These are phyloP conservation scores for Corbicula japonica DNA, from an alignment of 2,888 invertebrate genomes.

Conservation along the genomic window DNA sequence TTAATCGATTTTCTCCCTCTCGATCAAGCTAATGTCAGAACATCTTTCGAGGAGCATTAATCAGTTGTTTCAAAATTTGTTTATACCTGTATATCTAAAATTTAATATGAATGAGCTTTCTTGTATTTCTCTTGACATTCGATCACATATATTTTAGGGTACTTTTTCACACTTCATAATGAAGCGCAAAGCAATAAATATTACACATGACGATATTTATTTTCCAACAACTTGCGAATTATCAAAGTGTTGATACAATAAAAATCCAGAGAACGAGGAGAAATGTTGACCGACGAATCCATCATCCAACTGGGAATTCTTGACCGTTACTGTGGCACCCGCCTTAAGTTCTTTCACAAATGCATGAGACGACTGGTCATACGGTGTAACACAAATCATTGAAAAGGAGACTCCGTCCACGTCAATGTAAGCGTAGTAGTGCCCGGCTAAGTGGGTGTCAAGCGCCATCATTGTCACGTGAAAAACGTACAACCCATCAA, in stretches of 20 bases:
- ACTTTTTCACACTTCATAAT: too few species aligned
- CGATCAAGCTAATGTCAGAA: too few species aligned
- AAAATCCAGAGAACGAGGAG: slow-evolving; percentile 6
- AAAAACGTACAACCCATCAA: not conserved
- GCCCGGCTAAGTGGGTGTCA: not conserved
- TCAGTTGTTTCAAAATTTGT: too few species aligned
- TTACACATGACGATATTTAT: too few species aligned
- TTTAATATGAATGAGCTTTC: too few species aligned
- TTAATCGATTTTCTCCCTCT: too few species aligned
- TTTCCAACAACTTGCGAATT: not conserved
- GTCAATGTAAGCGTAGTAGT: not conserved
- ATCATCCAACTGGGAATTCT: not conserved
- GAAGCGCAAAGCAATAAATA: too few species aligned
- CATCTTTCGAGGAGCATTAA: too few species aligned
- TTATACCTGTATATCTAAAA: too few species aligned
- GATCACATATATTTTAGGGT: too few species aligned
- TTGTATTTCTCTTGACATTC: too few species aligned
- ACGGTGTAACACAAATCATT: not conserved
- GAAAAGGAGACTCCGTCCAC: not conserved
- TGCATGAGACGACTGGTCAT: not conserved
- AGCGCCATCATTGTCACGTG: not conserved
- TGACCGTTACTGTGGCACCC: not conserved
- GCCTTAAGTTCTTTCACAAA: not conserved
- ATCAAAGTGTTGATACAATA: not conserved
- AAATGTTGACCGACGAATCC: slow-evolving; percentile 6